phyloP scores from a whole-genome alignment of 2,113 vertebrate species.

The Tympanuchus pallidicinctus region DNA sequence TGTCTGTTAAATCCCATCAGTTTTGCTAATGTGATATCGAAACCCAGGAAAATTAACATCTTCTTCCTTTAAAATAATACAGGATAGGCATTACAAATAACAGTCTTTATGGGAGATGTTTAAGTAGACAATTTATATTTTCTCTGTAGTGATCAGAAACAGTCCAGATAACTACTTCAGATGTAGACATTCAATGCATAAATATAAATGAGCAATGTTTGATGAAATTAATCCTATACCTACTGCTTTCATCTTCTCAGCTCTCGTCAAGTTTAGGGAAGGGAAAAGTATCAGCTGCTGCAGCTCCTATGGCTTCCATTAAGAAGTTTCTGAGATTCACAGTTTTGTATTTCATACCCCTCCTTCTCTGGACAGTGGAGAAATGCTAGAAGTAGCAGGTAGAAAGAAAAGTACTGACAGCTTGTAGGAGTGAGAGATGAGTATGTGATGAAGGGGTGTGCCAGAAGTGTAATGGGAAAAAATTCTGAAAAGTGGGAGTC shows the following conservation, averaged over 20 bases:
- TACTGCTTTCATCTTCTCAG: neutral
- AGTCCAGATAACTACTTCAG: neutral
- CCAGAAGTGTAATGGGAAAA: conserved; percentile 26
- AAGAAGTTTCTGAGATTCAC: neutral
- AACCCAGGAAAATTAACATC: neutral
- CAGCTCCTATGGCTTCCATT: neutral
- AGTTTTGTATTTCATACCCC: neutral
- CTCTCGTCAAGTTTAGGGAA: neutral
- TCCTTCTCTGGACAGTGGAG: neutral
- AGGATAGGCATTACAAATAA: neutral
- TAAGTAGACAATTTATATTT: neutral
- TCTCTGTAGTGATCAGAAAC: neutral
- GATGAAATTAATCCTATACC: neutral
- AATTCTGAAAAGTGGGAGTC: conserved; percentile 58
- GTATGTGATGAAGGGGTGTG: conserved; percentile 55
- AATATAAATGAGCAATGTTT: neutral
- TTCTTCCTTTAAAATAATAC: neutral
- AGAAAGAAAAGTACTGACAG: conserved; percentile 38
- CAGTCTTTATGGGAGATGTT: neutral
- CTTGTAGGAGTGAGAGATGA: conserved; percentile 47
- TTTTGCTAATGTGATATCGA: neutral
- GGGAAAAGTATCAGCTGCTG: neutral
- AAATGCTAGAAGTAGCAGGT: conserved; percentile 45
- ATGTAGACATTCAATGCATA: neutral
- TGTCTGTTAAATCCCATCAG: neutral